Conservation (phyloP, 1,140 invertebrate species). For the Heliconius congener region DNA sequence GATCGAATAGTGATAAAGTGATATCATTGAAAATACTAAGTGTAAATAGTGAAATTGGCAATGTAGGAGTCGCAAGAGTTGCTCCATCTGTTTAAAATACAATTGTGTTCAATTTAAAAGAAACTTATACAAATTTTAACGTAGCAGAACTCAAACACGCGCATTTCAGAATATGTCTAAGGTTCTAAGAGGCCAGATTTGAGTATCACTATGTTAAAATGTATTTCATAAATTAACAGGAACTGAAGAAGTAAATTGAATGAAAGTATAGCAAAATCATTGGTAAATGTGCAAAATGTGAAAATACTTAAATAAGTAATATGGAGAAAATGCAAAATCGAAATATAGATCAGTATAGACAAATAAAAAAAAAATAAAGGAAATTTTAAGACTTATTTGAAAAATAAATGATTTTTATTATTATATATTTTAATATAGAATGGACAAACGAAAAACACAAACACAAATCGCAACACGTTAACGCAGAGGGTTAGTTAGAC, state of each 20-base stretch:
- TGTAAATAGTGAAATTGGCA: background rate
- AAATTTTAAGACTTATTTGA: background rate
- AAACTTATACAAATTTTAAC: no score
- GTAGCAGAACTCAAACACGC: no score
- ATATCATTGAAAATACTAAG: background rate
- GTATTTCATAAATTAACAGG: no score
- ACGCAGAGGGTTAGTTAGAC: constrained; percentile 60
- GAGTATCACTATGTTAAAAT: no score
- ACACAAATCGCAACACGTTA: constrained; percentile 77
- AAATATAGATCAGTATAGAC: background rate
- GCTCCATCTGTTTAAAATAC: no score
- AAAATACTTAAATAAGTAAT: background rate
- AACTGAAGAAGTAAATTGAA: background rate
- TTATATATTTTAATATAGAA: background rate
- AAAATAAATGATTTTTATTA: background rate
- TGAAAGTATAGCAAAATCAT: background rate
- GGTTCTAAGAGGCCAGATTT: no score
- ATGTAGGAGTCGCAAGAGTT: no score
- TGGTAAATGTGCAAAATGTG: background rate
- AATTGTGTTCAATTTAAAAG: no score
- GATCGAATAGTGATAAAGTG: background rate
- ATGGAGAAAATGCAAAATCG: background rate
- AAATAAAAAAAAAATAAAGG: background rate
- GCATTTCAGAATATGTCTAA: no score
- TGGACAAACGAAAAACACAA: constrained; percentile 64